Evolutionary conservation across 2,113 vertebrate genomes (phyloP).

Genomic region (Serinus canaria): DNA sequence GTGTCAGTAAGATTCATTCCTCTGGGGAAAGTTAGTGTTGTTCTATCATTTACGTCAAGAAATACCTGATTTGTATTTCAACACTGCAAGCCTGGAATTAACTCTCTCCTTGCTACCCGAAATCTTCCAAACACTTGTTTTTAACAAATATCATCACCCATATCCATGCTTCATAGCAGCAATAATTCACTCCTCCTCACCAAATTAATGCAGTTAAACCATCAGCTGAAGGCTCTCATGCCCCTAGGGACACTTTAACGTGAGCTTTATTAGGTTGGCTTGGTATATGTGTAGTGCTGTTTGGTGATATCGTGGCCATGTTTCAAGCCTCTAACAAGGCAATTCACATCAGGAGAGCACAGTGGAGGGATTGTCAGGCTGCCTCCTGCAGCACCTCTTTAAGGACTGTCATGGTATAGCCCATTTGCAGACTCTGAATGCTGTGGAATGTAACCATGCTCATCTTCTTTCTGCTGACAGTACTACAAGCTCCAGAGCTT

Average conservation of each 20-base stretch:
- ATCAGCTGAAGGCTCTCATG: neutral
- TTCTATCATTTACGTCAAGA: neutral
- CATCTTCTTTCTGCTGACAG: neutral
- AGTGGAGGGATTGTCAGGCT: neutral
- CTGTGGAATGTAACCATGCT: neutral
- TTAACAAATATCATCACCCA: neutral
- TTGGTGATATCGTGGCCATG: neutral
- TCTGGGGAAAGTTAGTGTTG: neutral
- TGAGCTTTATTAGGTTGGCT: neutral
- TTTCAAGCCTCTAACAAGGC: neutral
- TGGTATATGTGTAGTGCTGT: neutral
- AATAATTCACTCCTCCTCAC: neutral
- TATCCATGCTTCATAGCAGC: neutral
- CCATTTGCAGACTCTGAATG: neutral
- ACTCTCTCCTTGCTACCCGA: neutral
- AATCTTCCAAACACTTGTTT: neutral
- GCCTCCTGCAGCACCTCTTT: neutral
- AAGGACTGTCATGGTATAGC: neutral
- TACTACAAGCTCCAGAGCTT: neutral
- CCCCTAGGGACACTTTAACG: rapidly evolving
- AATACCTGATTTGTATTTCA: neutral
- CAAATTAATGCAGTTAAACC: neutral
- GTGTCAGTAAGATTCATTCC: neutral
- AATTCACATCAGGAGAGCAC: neutral
- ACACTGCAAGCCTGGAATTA: neutral